Conservation (phyloP, 1,140 invertebrate species). For the Hydropsyche tenuis region DNA sequence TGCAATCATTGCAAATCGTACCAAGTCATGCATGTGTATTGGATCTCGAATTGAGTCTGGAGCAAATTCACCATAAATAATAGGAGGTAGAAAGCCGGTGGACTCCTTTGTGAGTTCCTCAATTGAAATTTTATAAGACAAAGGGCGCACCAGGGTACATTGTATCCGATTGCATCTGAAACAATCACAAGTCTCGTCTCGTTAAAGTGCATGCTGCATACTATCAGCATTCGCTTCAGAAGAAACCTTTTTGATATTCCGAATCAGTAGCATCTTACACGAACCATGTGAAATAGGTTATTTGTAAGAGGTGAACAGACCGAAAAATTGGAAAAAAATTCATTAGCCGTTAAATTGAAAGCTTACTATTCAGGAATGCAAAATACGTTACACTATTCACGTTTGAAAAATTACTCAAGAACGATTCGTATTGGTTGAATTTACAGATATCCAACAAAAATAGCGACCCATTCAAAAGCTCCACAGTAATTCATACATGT, state of each 20-base stretch:
- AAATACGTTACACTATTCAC: no score
- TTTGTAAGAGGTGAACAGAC: background rate
- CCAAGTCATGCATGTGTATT: background rate
- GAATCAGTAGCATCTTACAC: background rate
- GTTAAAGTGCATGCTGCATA: slow-evolving; percentile 9
- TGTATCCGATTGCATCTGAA: slow-evolving; percentile 7
- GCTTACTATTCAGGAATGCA: no score
- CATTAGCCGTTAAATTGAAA: background rate
- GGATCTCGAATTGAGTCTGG: background rate
- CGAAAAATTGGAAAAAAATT: background rate
- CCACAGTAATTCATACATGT: background rate
- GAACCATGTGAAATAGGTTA: no score
- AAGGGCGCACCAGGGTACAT: background rate
- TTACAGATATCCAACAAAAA: no score
- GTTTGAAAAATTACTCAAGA: no score
- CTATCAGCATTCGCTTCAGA: background rate
- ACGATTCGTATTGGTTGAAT: no score
- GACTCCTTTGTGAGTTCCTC: background rate
- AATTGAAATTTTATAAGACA: slow-evolving; percentile 1
- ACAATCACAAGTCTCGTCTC: slow-evolving; percentile 10
- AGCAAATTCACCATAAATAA: background rate
- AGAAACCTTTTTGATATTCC: background rate
- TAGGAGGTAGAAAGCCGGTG: no score
- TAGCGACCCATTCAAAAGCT: background rate
- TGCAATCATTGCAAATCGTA: no score